Percentiles rank a stretch among this genome's conserved stretches.
phyloP scores from a whole-genome alignment of 92 coral and sea anemone species.

The Actinernus sp. region DNA sequence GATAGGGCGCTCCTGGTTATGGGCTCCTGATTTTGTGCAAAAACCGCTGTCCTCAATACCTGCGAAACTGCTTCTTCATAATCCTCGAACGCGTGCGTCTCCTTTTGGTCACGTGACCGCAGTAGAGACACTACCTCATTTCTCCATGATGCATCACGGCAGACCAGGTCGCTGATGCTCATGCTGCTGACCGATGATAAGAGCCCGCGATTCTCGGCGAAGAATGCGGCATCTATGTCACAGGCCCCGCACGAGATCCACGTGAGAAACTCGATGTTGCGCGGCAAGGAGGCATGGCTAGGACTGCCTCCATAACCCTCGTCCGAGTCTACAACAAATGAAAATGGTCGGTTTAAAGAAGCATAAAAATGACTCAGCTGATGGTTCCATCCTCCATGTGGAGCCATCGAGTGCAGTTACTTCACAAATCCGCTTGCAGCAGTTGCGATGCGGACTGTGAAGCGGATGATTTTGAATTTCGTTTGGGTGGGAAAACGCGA shows the following conservation, averaged over 20 bases:
- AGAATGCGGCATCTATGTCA: constrained; percentile 77
- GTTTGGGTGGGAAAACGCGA: too few species aligned
- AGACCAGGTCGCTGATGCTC: constrained; percentile 71
- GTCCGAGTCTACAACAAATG: constrained; percentile 21
- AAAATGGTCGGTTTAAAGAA: too few species aligned
- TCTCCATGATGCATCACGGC: constrained; percentile 85
- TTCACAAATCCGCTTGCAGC: too few species aligned
- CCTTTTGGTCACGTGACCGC: constrained; percentile 75
- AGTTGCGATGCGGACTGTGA: too few species aligned
- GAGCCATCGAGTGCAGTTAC: too few species aligned
- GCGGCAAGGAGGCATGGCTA: constrained; percentile 52
- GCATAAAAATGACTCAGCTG: too few species aligned
- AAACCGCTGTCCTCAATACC: constrained; percentile 29
- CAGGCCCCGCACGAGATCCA: constrained; percentile 96
- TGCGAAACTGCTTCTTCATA: constrained; percentile 84
- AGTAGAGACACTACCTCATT: constrained; percentile 65
- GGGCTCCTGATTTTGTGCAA: too few species aligned
- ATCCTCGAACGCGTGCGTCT: constrained; percentile 14
- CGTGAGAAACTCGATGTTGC: constrained; percentile 79
- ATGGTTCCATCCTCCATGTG: too few species aligned
- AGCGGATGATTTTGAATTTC: too few species aligned
- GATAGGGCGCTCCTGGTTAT: too few species aligned
- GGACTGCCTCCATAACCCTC: constrained; percentile 20
- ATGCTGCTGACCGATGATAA: constrained; percentile 74
- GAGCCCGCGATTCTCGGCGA: constrained; percentile 71